phyloP scores from a whole-genome alignment of 2,113 vertebrate species.

The Mustelus asterias region DNA sequence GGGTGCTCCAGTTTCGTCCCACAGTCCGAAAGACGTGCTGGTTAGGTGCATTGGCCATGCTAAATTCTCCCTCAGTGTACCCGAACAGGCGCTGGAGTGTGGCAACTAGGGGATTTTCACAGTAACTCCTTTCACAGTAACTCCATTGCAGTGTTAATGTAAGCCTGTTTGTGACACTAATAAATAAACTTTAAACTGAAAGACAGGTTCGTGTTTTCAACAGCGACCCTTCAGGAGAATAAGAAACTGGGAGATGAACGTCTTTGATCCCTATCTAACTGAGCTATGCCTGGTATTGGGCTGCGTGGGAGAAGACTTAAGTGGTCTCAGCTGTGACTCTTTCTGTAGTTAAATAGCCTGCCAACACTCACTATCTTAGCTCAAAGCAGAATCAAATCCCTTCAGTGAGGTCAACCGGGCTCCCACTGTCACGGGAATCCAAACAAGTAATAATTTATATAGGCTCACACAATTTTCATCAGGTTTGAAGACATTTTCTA shows the following conservation, averaged over 20 bases:
- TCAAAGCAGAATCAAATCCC: background rate
- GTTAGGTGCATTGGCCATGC: no score
- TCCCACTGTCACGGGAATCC: background rate
- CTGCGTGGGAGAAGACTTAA: background rate
- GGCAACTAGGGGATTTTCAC: no score
- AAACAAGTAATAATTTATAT: background rate
- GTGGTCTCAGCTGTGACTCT: background rate
- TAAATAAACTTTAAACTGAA: background rate
- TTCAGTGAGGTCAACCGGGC: background rate
- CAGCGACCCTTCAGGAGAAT: background rate
- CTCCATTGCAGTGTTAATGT: no score
- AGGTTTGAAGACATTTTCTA: slow-evolving; percentile 22
- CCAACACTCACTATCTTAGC: background rate
- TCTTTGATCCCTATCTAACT: background rate
- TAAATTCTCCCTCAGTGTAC: no score
- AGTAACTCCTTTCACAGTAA: no score
- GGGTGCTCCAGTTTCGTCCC: no score
- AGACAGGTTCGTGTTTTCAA: background rate
- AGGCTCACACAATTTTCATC: background rate
- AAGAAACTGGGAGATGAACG: background rate
- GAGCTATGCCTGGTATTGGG: background rate
- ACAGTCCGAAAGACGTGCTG: no score
- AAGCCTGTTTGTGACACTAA: no score
- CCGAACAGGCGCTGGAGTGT: no score
- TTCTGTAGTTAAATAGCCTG: background rate